Evolutionary conservation across 2,888 invertebrate genomes (phyloP), one percentile per base, ranked within the genome.

Genomic region (Mesochorus sp.): DNA sequence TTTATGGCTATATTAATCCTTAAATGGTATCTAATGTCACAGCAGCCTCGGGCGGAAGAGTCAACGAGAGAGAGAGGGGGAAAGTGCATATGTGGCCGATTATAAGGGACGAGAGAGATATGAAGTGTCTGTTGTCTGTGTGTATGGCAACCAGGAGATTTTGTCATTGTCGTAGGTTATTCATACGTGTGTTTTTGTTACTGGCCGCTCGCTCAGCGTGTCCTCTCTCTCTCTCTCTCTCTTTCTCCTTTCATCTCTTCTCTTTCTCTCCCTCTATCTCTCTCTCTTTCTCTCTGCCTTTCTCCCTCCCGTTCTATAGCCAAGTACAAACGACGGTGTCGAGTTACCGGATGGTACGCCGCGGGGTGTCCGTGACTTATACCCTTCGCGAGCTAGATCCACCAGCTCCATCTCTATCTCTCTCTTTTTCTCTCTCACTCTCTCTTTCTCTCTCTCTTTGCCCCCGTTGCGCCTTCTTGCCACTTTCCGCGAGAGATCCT

Each of bases 1-100:
- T 91, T 91, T 91, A 91, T 91, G 88, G 88, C 90, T 90, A 88
- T 90, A 91, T 91, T 90, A 91, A 91, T 91, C 90, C 90, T 90
- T 90, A 91, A 91, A 91, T 89, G 88, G 88, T 90, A 90, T 90
- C 90, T 90, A 90, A 90, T 90, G 90, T 90, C 90, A 88, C 87
- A 89, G 83, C 85, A 82, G 85, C 84, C 74, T 67, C 81, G 74
- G 78, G 55, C 64, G 79, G 86, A 82, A 26, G 68, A 47, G 53
- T n/a, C 3, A 4, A 14, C 21, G 64, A 66, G 47, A 34, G 17
- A 21, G 34, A 47, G 10, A 6, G 47, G 49, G 26, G 37, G 51
- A n/a, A 19, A 76, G 70, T 85, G 86, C n/a, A n/a, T n/a, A 89
- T 88, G 87, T 85, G 88, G 88, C 88, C 85, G 87, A 87, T 85